These are phyloP conservation scores for Cebus imitator DNA, from an alignment of 2,113 vertebrate species.

Conservation along the genomic window DNA sequence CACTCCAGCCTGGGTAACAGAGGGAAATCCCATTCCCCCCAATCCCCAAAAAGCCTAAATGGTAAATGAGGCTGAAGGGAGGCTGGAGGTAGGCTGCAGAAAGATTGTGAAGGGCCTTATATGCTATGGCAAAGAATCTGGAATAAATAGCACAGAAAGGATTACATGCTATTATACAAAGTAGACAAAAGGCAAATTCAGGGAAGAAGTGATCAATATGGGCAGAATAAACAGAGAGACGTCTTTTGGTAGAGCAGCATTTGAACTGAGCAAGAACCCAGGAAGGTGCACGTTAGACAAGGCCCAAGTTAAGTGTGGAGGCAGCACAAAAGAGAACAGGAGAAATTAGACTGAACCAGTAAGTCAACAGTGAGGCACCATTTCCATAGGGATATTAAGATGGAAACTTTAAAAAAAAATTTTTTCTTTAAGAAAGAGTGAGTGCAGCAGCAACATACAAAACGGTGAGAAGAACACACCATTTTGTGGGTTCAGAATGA, in stretches of 20 bases:
- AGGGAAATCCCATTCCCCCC: no score
- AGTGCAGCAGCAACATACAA: background rate
- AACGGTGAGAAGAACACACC: background rate
- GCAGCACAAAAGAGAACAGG: background rate
- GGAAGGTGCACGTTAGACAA: background rate
- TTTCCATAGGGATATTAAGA: fast-evolving
- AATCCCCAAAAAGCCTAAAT: background rate
- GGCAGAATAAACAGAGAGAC: background rate
- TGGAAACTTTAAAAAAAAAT: no score
- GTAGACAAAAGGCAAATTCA: background rate
- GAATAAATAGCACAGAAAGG: background rate
- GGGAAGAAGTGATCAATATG: background rate
- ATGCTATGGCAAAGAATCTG: background rate
- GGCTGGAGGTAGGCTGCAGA: background rate
- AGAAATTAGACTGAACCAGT: background rate
- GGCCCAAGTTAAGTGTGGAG: background rate
- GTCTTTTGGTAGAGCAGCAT: background rate
- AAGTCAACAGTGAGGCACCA: background rate
- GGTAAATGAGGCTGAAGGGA: background rate
- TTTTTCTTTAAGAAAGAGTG: background rate
- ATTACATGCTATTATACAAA: fast-evolving
- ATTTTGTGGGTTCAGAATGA: no score
- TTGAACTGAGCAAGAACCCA: background rate
- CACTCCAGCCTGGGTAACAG: no score
- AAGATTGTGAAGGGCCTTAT: fast-evolving